Evolutionary conservation across 2,113 vertebrate species (phyloP), one percentile per base, ranked within the genome.

Genomic region (Lepus europaeus): DNA sequence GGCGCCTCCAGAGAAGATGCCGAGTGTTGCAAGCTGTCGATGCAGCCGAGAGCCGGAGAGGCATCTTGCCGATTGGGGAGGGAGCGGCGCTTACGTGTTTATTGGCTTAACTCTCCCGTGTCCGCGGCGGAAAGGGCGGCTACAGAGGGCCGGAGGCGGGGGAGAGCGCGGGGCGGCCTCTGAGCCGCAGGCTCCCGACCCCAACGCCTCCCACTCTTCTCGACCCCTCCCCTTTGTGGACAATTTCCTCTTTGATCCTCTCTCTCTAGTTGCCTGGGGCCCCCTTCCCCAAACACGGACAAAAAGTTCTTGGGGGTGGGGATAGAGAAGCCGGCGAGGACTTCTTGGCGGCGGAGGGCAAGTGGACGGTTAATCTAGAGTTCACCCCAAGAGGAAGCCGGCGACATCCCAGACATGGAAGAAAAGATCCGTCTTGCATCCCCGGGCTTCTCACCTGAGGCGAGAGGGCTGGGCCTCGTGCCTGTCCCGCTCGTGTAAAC

Each of bases 61-160:
- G 95, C 98, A 98, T 98, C 98, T 98, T 95, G 98, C 95, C 96
- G 98, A 94, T 97, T 97, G 97, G 98, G 97, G 98, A 98, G 96
- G 97, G 98, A 98, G 95, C 98, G 98, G 96, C 97, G 97, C 91
- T 99, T 98, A 99, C 97, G 98, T 98, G 97, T 98, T 97, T 93
- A 89, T 90, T 96, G 97, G 98, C 98, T 99, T 97, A 98, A 98
- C 98, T 98, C 98, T 98, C 97, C 98, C 97, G 98, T 99, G 97
- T 97, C 98, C 98, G 98, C 92, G 87, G 94, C 97, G 91, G 25
- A 96, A 85, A 93, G 94, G 93, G 90, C 72, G 90, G 81, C 81
- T 68, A 91, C 94, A 19, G 85, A 69, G 82, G 88, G 49, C 88
- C 79, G 61, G 49, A 31, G 68, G 84, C 4, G 27, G 31, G 33